These are phyloP conservation scores for Augochlora pura DNA, from an alignment of 1,140 invertebrate species.

Conservation along the genomic window DNA sequence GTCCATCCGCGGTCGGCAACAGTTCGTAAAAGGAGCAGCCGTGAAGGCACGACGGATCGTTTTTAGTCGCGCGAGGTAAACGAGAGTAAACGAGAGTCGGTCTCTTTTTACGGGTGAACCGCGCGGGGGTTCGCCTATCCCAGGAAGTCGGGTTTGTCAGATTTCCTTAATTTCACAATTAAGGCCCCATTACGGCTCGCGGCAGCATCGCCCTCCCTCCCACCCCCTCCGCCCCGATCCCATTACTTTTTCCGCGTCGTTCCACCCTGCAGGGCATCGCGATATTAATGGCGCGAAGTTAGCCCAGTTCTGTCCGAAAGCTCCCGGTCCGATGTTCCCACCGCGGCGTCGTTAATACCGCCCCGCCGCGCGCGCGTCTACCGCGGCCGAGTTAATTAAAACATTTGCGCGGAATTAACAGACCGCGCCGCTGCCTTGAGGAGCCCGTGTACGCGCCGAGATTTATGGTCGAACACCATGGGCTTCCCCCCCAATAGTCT, in stretches of 20 bases:
- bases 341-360: not conserved
- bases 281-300: constrained; percentile 47
- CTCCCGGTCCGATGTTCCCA: constrained; percentile 28
- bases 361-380: constrained; percentile 1
- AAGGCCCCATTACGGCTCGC: constrained; percentile 14
- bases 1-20: too few relatives aligned
- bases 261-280: constrained; percentile 23
- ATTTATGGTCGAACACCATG: too few relatives aligned
- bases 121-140: not conserved
- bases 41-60: too few relatives aligned
- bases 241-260: constrained; percentile 40
- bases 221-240: too few relatives aligned
- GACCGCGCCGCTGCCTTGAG: not conserved
- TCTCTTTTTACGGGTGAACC: not conserved
- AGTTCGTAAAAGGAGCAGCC: too few relatives aligned
- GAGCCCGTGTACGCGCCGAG: too few relatives aligned
- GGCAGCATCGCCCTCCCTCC: not conserved
- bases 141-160: constrained; percentile 21
- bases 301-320: constrained; percentile 39
- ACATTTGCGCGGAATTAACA: constrained; percentile 39
- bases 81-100: not conserved
- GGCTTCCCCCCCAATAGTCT: too few relatives aligned
- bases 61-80: too few relatives aligned
- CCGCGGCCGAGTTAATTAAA: constrained; percentile 36
- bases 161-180: constrained; percentile 38